Evolutionary conservation across 2,888 invertebrate genomes (phyloP), one percentile per base, ranked within the genome.

Genomic region (Sarcophaga carnaria): DNA sequence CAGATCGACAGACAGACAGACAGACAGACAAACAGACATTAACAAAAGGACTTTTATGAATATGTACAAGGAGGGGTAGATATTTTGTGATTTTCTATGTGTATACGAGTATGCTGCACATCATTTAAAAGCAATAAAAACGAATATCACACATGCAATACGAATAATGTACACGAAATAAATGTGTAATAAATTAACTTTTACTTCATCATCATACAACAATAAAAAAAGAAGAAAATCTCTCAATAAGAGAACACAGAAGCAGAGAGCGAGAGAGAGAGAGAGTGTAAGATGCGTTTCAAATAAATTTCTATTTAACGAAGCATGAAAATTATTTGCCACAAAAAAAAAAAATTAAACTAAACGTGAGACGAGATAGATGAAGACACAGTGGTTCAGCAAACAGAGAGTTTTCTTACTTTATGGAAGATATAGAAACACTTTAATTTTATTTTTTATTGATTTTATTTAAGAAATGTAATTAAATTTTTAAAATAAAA

Each of bases 221-320:
- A 81, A 81, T 76, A 86, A 86, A 79, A 79, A 71, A 79, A 71
- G 8, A 80, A 76, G 67, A 80, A 70, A 63, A 63, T 54, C 64
- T 74, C 74, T 70, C 69, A 63, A 17, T 22, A 60, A 8, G 60
- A 81, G 72, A 37, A 74, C 17, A 27, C 66, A 71, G 59, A 2
- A 47, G 6, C 17, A 54, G 17, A 49, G 4, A 54, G 17, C 27
- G 4, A 78, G 71, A 27, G 71, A 25, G 54, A 14, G 20, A 37
- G 6, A 70, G 89, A 89, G 89, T 89, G 90, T 90, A 90, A 90
- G 90, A 92, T 92, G 90, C 90, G 12, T 45, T 76, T 71, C 90
- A 92, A 92, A 92, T 92, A 91, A 92, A 92, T 93, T 92, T 92
- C 91, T 90, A 91, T 90, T 90, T 93, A 93, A 91, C 91, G 91